Evolutionary conservation across 2,113 vertebrate genomes (phyloP).

Genomic region (Craseonycteris thonglongyai): DNA sequence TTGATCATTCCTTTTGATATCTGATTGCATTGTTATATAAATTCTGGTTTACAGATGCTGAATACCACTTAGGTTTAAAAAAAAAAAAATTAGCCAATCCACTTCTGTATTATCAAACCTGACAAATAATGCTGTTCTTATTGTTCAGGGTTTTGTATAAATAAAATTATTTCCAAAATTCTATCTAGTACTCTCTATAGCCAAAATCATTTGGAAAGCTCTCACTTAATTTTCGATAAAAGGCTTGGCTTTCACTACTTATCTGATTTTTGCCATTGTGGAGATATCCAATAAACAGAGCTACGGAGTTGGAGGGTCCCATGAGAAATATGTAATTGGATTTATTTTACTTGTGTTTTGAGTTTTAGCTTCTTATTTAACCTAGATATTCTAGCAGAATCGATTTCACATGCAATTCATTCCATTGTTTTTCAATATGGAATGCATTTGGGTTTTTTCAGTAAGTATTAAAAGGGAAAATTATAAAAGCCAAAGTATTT

Average conservation of each 20-base stretch:
- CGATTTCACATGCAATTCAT: not conserved
- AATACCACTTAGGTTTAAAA: not conserved
- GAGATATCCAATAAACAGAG: not conserved
- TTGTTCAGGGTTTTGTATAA: not conserved
- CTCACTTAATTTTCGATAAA: not conserved
- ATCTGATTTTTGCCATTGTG: not conserved
- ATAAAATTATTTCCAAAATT: not conserved
- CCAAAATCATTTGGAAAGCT: not conserved
- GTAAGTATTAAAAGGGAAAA: slow-evolving; percentile 15
- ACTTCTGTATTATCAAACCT: not conserved
- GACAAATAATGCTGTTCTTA: not conserved
- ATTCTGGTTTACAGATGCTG: not conserved
- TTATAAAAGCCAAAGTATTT: not conserved
- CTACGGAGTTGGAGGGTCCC: not conserved
- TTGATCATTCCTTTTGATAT: not conserved
- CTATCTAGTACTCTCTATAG: not conserved
- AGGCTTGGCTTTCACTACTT: not conserved
- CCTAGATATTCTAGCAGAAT: not conserved
- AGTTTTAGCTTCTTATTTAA: slow-evolving; percentile 21
- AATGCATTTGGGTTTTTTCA: not conserved
- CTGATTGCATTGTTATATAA: not conserved
- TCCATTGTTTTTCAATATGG: not conserved
- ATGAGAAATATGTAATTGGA: not conserved
- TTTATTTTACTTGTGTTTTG: slow-evolving; percentile 5
- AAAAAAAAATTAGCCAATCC: not conserved